Conservation (phyloP, 2,888 invertebrate species). For the Lissocephala sabroskyi region DNA sequence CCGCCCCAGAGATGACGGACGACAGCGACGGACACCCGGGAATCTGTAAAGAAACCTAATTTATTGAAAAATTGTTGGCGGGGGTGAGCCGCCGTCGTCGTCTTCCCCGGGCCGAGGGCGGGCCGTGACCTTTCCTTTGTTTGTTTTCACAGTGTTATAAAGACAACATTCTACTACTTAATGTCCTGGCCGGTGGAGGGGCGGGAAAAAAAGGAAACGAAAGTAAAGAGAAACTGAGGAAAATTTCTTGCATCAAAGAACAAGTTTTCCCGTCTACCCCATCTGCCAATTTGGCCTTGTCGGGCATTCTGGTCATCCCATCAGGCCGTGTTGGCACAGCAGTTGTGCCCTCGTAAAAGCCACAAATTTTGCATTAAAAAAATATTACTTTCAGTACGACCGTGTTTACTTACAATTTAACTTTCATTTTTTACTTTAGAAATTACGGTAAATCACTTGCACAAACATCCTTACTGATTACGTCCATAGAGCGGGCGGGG, state of each 20-base stretch:
- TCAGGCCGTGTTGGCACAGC: background rate
- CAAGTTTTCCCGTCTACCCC: constrained; percentile 28
- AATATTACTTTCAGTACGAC: constrained; percentile 44
- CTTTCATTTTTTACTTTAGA: constrained; percentile 38
- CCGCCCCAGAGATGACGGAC: too few relatives aligned
- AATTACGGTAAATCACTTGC: constrained; percentile 42
- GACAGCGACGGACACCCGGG: constrained; percentile 22
- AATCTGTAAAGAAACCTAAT: constrained; percentile 70
- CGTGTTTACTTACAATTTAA: constrained; percentile 29
- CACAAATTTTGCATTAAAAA: constrained; percentile 38
- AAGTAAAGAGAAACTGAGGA: too few relatives aligned
- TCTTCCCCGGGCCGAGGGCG: constrained; percentile 39
- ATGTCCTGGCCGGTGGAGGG: constrained; percentile 52
- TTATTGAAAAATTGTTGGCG: constrained; percentile 69
- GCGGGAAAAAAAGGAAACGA: too few relatives aligned
- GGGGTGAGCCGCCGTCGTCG: constrained; percentile 46
- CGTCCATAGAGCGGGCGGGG: too few relatives aligned
- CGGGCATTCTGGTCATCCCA: background rate
- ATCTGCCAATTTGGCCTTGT: background rate
- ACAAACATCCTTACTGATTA: too few relatives aligned
- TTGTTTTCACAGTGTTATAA: constrained; percentile 61
- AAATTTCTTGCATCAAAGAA: constrained; percentile 47
- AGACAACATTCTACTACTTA: constrained; percentile 65
- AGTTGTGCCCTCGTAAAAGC: constrained; percentile 30
- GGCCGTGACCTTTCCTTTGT: constrained; percentile 55